A percentile compares a stretch with the other conserved stretches of the same genome.
Evolutionary conservation across 2,888 invertebrate genomes (phyloP).

Genomic region (Diloba caeruleocephala): DNA sequence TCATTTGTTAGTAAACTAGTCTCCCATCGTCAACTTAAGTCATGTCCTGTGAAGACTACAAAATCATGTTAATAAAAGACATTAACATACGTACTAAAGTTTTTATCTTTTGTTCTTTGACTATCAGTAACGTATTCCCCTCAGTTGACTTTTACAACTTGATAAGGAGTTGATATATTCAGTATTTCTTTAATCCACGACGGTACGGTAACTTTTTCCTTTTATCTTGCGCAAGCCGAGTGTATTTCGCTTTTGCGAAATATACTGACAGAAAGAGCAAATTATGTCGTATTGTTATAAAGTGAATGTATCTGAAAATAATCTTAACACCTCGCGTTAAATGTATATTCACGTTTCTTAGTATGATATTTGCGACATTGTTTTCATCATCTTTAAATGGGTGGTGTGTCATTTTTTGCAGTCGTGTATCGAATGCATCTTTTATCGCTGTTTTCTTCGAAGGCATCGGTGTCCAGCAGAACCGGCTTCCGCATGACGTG

Average conservation of each 20-base stretch:
- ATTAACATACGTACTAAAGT: background rate
- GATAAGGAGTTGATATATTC: conserved; percentile 26
- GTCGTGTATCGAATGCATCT: conserved; percentile 65
- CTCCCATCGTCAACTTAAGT: too few relatives aligned
- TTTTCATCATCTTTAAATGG: conserved; percentile 45
- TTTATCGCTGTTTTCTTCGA: conserved; percentile 77
- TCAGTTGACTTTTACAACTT: conserved; percentile 19
- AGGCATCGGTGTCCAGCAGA: conserved; percentile 74
- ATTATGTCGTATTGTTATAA: conserved; percentile 2
- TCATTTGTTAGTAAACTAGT: too few relatives aligned
- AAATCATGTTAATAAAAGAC: background rate
- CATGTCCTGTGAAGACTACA: too few relatives aligned
- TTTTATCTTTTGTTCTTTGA: conserved; percentile 22
- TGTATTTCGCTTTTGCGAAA: conserved; percentile 24
- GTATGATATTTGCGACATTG: conserved; percentile 29
- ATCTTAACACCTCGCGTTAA: conserved; percentile 13
- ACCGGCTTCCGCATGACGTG: conserved; percentile 88
- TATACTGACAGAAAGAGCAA: conserved; percentile 11
- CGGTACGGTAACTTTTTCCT: conserved; percentile 25
- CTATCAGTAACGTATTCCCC: conserved; percentile 20
- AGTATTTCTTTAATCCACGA: conserved; percentile 33
- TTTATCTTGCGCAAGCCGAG: conserved; percentile 21
- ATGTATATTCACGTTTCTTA: conserved; percentile 33
- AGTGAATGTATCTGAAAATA: conserved; percentile 20
- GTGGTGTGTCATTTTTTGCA: conserved; percentile 56